These are phyloP conservation scores for Crotalus tigris DNA, from an alignment of 2,113 vertebrate genomes.

Conservation along the genomic window DNA sequence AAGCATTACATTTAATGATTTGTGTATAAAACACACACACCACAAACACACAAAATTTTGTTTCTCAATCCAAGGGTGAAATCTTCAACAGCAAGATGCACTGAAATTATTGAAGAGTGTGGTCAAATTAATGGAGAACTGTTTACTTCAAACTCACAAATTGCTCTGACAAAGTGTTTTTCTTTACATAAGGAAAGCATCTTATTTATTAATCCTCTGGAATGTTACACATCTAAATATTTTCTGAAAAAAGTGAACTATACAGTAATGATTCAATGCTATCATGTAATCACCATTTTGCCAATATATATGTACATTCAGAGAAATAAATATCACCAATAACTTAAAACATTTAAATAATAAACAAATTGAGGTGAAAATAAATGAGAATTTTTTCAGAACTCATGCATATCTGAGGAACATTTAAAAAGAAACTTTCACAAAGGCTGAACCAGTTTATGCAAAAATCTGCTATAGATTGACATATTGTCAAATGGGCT, in stretches of 20 bases:
- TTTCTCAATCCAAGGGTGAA: background rate
- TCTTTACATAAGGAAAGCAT: background rate
- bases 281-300: slow-evolving; percentile 19
- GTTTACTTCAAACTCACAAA: slow-evolving; percentile 2
- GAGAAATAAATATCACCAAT: slow-evolving; percentile 36
- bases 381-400: slow-evolving; percentile 37
- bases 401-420: slow-evolving; percentile 38
- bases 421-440: background rate
- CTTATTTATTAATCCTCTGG: slow-evolving; percentile 6
- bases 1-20: slow-evolving; percentile 6
- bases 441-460: slow-evolving; percentile 16
- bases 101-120: background rate
- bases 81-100: background rate
- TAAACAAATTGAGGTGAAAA: slow-evolving; percentile 19
- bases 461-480: background rate
- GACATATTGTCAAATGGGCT: background rate
- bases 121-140: background rate
- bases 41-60: background rate
- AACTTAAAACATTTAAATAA: slow-evolving; percentile 30
- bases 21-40: background rate
- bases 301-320: slow-evolving; percentile 40
- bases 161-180: background rate
- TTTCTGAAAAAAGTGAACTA: slow-evolving; percentile 30
- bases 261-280: slow-evolving; percentile 24
- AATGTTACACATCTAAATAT: slow-evolving; percentile 16